Base-by-base conservation (phyloP, 2,113 vertebrate genomes). In the Gallinago undulata region DNA sequence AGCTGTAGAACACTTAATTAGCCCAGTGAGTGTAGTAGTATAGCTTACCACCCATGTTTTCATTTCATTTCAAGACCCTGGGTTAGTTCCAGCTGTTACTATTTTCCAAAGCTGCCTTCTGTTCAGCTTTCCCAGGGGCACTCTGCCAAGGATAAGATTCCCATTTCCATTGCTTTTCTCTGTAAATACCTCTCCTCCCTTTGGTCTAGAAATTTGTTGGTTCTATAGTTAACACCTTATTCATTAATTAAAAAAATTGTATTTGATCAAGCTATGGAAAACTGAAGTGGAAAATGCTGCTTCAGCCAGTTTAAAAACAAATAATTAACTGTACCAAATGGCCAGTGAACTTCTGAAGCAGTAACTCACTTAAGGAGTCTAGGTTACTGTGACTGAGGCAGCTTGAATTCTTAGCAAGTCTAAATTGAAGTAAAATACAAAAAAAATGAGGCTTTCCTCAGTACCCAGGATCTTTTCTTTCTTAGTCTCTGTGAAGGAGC, bases 71-170 rank as follows among this genome's bases (percentile, higher is more conserved):
- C 18, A 53, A 94, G 94, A 79, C 66, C 57, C 90, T 95, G 92
- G 84, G 89, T 91, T 91, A 92, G 84, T 96, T 96, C 94, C 92
- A 97, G 90, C 92, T 96, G 92, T 94, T 96, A 94, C 90, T 96
- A 82, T 94, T 96, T 94, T 96, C 94, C 88, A 93, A 86, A 89
- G 86, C 92, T 94, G 92, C 96, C 92, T 95, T 96, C 92, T 96
- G 96, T 87, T 95, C 95, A 96, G 86, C 80, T 90, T 96, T 96
- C 92, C 86, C 80, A 92, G 80, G 59, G 90, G 84, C 94, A 30
- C 57, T 81, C 96, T 93, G 94, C 95, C 95, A 96, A 94, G 73
- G 86, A 73, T 69, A 92, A 92, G 89, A 87, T 91, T 94, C 93
- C 94, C 57, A 73, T 82, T 92, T 96, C 62, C 45, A 89, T 64